Conservation (phyloP, 2,113 vertebrate species). For the Tursiops truncatus region DNA sequence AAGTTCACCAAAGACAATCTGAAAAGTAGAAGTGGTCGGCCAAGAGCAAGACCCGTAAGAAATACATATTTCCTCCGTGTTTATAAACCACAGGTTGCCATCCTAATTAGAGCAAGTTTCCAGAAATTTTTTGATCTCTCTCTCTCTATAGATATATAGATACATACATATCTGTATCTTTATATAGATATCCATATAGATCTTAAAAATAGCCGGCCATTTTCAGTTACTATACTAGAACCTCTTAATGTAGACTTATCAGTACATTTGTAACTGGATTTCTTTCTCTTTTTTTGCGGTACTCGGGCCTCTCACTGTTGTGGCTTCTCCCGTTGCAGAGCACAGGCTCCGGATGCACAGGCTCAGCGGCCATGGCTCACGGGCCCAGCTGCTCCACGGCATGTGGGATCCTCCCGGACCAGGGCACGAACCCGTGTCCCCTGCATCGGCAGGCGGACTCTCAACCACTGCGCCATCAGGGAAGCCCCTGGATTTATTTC, state of each 20-base stretch:
- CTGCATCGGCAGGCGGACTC: too few species aligned
- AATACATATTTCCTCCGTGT: neutral
- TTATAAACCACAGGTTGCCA: neutral
- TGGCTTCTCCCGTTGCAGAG: too few species aligned
- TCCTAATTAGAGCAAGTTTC: neutral
- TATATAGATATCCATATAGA: neutral
- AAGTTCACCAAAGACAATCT: neutral
- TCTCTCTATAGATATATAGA: rapidly evolving
- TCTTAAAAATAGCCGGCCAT: conserved; percentile 85
- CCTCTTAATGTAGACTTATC: conserved; percentile 76
- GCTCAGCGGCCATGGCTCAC: too few species aligned
- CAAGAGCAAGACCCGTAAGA: neutral
- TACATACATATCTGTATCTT: neutral
- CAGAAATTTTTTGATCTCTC: neutral
- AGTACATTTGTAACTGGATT: conserved; percentile 87
- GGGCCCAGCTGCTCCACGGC: too few species aligned
- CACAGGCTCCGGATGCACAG: too few species aligned
- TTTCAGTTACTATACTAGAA: conserved; percentile 79
- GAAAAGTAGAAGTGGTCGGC: neutral
- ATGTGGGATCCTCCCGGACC: too few species aligned
- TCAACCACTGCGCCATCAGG: too few species aligned
- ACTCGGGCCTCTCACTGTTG: too few species aligned
- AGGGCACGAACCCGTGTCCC: too few species aligned
- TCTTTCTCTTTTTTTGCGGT: conserved; percentile 75
- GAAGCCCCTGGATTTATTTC: conserved; percentile 83